Evolutionary conservation across 2,888 invertebrate species (phyloP).

Genomic region (Anagyrus pseudococci): DNA sequence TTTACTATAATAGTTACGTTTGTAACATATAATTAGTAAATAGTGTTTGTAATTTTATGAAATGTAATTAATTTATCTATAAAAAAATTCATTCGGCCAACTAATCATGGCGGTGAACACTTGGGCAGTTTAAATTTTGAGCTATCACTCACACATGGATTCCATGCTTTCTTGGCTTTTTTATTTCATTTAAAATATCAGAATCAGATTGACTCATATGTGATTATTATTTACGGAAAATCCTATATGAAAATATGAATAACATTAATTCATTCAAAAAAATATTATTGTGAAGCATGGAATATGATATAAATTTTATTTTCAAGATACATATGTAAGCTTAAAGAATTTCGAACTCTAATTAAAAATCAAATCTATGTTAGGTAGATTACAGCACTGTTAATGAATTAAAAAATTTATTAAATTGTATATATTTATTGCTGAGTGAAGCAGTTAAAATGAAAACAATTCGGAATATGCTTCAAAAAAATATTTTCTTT

Average conservation of each 20-base stretch:
- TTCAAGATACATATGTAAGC: too few relatives aligned
- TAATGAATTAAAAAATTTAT: too few relatives aligned
- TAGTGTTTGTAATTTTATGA: slow-evolving; percentile 26
- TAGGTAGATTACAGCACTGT: too few relatives aligned
- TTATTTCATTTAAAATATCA: slow-evolving; percentile 28
- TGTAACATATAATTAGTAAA: slow-evolving; percentile 28
- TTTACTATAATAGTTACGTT: slow-evolving; percentile 23
- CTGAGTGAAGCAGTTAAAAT: too few relatives aligned
- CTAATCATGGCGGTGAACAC: slow-evolving; percentile 56
- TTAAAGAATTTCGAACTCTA: too few relatives aligned
- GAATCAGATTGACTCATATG: slow-evolving; percentile 31
- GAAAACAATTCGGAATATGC: not conserved
- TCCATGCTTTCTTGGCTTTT: slow-evolving; percentile 35
- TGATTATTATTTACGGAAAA: slow-evolving; percentile 17
- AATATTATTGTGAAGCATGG: too few relatives aligned
- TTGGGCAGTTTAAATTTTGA: slow-evolving; percentile 58
- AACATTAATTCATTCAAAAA: too few relatives aligned
- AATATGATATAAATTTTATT: too few relatives aligned
- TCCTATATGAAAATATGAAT: not conserved
- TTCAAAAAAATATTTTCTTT: not conserved
- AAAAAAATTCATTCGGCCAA: slow-evolving; percentile 50
- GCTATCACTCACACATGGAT: slow-evolving; percentile 40
- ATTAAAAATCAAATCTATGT: too few relatives aligned
- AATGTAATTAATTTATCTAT: not conserved
- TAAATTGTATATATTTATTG: too few relatives aligned